Evolutionary conservation across 2,113 vertebrate species (phyloP).

Genomic region (Sisor rabdophorus): DNA sequence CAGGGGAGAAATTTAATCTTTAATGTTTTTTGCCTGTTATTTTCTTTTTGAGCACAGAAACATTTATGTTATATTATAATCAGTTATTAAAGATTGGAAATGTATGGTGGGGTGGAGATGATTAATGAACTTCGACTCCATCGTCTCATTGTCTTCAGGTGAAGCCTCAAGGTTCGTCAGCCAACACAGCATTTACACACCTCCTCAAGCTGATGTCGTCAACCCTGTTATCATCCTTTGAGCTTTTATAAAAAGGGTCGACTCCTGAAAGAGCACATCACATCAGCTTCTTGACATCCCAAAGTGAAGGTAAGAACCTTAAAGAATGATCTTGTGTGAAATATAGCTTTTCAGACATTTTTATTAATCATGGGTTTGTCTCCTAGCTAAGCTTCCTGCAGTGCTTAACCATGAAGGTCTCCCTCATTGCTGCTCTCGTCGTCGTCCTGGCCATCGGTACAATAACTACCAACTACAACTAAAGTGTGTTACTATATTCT

Average conservation of each 20-base stretch:
- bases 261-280: slow-evolving; percentile 41
- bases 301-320: slow-evolving; percentile 50
- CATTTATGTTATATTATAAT: background rate
- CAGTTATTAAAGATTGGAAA: too few species aligned
- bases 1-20: background rate
- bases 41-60: background rate
- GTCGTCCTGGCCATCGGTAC: slow-evolving; percentile 59
- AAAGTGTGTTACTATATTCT: background rate
- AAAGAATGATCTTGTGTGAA: too few species aligned
- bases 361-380: background rate
- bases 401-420: slow-evolving; percentile 61
- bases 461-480: background rate
- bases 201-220: slow-evolving; percentile 37
- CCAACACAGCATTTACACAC: slow-evolving; percentile 28
- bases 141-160: slow-evolving; percentile 33
- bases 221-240: slow-evolving; percentile 32
- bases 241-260: slow-evolving; percentile 52
- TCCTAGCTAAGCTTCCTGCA: slow-evolving; percentile 24
- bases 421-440: slow-evolving; percentile 48
- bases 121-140: slow-evolving; percentile 52
- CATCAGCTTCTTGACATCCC: slow-evolving; percentile 41
- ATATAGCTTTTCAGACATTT: background rate
- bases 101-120: background rate
- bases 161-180: slow-evolving; percentile 54
- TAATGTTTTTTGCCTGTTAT: background rate